A percentile compares a stretch with the other conserved stretches of the same genome.
Conservation (phyloP, 2,888 invertebrate species). For the Druceiella hillmani region DNA sequence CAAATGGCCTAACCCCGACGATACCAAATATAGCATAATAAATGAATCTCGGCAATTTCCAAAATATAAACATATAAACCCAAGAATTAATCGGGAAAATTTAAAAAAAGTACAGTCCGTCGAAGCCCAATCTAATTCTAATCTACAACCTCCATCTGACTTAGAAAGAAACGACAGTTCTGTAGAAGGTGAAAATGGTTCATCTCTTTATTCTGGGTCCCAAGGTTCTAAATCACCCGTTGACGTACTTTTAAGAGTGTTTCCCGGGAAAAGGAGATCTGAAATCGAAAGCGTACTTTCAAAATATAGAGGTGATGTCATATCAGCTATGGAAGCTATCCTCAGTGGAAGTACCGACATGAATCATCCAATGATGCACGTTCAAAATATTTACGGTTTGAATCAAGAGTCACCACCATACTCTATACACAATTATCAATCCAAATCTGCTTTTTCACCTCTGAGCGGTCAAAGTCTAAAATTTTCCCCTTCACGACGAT, state of each 20-base stretch:
- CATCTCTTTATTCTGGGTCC: constrained; percentile 28
- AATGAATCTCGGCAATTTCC: constrained; percentile 23
- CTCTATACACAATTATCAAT: constrained; percentile 44
- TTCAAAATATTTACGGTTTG: constrained; percentile 34
- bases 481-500: constrained; percentile 66
- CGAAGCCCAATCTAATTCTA: constrained; percentile 13
- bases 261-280: constrained; percentile 78
- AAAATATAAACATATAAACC: constrained; percentile 40
- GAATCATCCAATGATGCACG: constrained; percentile 21
- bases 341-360: constrained; percentile 54
- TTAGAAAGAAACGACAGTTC: constrained; percentile 32
- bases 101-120: too few species aligned
- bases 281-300: constrained; percentile 83
- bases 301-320: constrained; percentile 81
- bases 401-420: constrained; percentile 45
- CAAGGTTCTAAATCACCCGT: constrained; percentile 66
- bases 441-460: constrained; percentile 76
- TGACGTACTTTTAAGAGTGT: constrained; percentile 83
- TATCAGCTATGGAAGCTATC: constrained; percentile 91
- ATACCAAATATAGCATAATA: constrained; percentile 12
- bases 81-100: too few species aligned
- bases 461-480: constrained; percentile 57
- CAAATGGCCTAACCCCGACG: constrained; percentile 38
- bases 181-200: constrained; percentile 29
- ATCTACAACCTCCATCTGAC: constrained; percentile 14